Conservation (phyloP, 2,888 invertebrate genomes). For the Drosophila aldrichi region DNA sequence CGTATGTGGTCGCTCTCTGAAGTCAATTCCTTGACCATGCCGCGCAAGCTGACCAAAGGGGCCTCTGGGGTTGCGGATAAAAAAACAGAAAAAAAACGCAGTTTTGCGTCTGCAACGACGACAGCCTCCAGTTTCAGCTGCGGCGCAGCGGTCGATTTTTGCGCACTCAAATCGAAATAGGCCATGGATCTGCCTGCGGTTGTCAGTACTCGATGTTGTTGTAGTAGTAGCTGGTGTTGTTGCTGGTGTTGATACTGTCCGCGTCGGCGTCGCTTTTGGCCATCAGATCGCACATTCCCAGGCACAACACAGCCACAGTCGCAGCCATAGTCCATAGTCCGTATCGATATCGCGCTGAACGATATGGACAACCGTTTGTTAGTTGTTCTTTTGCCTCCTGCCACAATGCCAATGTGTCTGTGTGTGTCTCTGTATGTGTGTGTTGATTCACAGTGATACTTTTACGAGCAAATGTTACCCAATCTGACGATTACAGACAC, state of each 20-base stretch:
- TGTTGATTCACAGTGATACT: conserved; percentile 58
- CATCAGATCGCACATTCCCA: conserved; percentile 65
- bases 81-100: neutral
- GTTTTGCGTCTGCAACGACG: conserved; percentile 8
- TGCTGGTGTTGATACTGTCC: conserved; percentile 48
- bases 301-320: conserved; percentile 24
- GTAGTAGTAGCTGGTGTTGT: conserved; percentile 28
- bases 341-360: conserved; percentile 39
- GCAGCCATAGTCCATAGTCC: conserved; percentile 29
- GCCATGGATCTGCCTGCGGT: conserved; percentile 60
- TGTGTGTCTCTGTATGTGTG: conserved; percentile 22
- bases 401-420: neutral
- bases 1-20: conserved; percentile 46
- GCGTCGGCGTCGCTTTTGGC: conserved; percentile 62
- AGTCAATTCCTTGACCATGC: conserved; percentile 26
- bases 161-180: conserved; percentile 60
- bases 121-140: conserved; percentile 39
- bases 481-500: conserved; percentile 76
- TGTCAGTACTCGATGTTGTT: conserved; percentile 38
- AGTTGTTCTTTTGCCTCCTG: conserved; percentile 7
- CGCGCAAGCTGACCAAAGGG: conserved; percentile 15
- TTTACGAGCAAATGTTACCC: conserved; percentile 72
- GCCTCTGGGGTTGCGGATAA: conserved; percentile 24
- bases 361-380: conserved; percentile 36
- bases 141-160: conserved; percentile 54